Conservation (phyloP, 35 echinoderm and acorn worm genomes). For the Heliocidaris tuberculata region DNA sequence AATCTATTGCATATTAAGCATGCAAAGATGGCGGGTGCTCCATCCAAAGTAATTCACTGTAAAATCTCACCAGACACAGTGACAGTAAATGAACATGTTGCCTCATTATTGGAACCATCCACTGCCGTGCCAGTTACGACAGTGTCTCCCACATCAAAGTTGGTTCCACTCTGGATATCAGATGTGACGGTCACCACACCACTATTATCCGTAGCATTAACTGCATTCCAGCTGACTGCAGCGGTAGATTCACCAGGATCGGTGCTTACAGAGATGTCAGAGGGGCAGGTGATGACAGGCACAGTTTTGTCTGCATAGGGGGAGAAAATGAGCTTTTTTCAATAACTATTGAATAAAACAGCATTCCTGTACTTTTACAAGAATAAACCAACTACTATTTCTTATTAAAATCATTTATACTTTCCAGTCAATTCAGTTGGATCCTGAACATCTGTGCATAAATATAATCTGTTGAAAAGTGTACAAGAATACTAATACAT, state of each 20-base stretch:
- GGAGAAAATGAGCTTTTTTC: not conserved
- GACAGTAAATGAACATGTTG: conserved; percentile 24
- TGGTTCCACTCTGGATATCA: not conserved
- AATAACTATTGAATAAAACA: too few relatives aligned
- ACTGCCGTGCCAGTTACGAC: conserved; percentile 38
- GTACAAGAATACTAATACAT: too few relatives aligned
- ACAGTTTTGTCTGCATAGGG: conserved; percentile 24
- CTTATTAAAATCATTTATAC: too few relatives aligned
- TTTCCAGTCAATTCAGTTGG: too few relatives aligned
- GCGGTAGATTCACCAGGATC: not conserved
- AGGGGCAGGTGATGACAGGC: conserved; percentile 42
- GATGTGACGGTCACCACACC: not conserved
- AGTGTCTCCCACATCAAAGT: conserved; percentile 28
- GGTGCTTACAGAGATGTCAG: conserved; percentile 13
- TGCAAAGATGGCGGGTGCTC: not conserved
- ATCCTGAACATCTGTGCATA: too few relatives aligned
- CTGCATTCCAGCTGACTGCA: conserved; percentile 41
- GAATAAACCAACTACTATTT: too few relatives aligned
- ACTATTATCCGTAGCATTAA: conserved; percentile 49
- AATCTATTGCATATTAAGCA: not conserved
- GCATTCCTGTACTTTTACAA: too few relatives aligned
- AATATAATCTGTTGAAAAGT: too few relatives aligned
- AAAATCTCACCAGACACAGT: conserved; percentile 35
- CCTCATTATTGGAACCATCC: conserved; percentile 38
- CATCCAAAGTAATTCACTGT: too few relatives aligned